Base-by-base conservation (phyloP, 2,888 invertebrate species). In the Leucoptera coffeella region DNA sequence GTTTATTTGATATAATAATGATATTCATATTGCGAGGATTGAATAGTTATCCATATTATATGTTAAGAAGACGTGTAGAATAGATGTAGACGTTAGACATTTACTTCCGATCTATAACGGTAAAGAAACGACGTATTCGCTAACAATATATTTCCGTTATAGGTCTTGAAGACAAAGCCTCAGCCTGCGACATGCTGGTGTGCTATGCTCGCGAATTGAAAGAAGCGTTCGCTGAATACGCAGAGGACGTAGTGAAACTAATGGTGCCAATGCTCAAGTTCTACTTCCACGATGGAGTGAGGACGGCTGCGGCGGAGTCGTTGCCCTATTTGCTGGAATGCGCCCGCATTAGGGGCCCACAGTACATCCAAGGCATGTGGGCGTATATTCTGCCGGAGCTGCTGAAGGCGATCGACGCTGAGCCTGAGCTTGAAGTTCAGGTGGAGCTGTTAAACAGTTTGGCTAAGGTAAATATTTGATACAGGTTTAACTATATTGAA, bases 181-280 rank as follows among this genome's bases (percentile, higher is more conserved):
- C 91, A 2, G 95, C 95, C 1, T 95, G 93, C 53, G 91, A 92
- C 56, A 95, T 95, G 94, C 67, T 95, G 29, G 92, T 94, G 7
- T 94, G 93, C 53, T 95, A 93, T 47, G 94, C 94, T 1, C 77
- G 90, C 14, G 94, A 95, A 55, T 72, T 95, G 30, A 93, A 93
- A 50, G 91, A 90, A 42, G 87, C 85, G 3, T 73, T 72, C 34
- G 61, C 67, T 1, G 67, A 67, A 31, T 72, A 72, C 35, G 71
- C 81, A 47, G 44, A 79, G 62, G 45, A 88, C 67, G 69, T 87
- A 2, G 86, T 88, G 1, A 81, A 82, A 43, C 72, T 89, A 22
- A 86, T 89, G 85, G 84, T 88, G 33, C 89, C 89, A 0, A 81
- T 90, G 78, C 71, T 95, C 31, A 92, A 92, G 59, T 95, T 95